Conservation (phyloP, 2,888 invertebrate genomes). For the Cataglyphis livida region DNA sequence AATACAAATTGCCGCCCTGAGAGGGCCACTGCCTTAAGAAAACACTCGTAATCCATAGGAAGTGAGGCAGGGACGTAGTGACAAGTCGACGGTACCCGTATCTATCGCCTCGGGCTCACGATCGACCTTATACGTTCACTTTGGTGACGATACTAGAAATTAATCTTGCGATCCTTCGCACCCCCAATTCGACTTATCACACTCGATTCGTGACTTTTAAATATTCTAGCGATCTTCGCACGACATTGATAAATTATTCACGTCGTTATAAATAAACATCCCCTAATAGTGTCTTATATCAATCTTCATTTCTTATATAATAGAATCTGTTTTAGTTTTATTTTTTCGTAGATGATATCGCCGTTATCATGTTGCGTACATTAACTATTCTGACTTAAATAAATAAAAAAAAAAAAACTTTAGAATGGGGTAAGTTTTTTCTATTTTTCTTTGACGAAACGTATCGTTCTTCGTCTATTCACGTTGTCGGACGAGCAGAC, state of each 20-base stretch:
- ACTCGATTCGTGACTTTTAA: slow-evolving; percentile 47
- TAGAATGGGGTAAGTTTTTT: background rate
- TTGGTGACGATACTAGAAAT: slow-evolving; percentile 70
- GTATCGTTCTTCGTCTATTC: slow-evolving; percentile 42
- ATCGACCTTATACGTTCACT: slow-evolving; percentile 49
- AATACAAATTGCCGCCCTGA: slow-evolving; percentile 78
- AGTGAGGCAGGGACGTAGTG: slow-evolving; percentile 73
- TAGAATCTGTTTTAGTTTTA: background rate
- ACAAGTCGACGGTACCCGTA: slow-evolving; percentile 73
- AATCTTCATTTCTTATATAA: background rate
- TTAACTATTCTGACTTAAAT: slow-evolving; percentile 3
- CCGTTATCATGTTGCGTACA: background rate
- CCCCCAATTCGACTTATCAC: slow-evolving; percentile 58
- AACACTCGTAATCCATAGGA: slow-evolving; percentile 81
- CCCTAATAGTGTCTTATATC: background rate
- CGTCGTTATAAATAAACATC: background rate
- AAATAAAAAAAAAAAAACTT: slow-evolving; percentile 14
- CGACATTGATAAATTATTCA: slow-evolving; percentile 22
- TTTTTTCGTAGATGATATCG: background rate
- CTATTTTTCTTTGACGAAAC: slow-evolving; percentile 24
- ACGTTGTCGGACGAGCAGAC: slow-evolving; percentile 59
- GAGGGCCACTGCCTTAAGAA: slow-evolving; percentile 76
- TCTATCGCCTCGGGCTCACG: slow-evolving; percentile 70
- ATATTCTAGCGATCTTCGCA: slow-evolving; percentile 1
- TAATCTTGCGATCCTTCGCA: slow-evolving; percentile 65